phyloP scores from a whole-genome alignment of 2,113 vertebrate genomes.

The Lipophrys pholis region DNA sequence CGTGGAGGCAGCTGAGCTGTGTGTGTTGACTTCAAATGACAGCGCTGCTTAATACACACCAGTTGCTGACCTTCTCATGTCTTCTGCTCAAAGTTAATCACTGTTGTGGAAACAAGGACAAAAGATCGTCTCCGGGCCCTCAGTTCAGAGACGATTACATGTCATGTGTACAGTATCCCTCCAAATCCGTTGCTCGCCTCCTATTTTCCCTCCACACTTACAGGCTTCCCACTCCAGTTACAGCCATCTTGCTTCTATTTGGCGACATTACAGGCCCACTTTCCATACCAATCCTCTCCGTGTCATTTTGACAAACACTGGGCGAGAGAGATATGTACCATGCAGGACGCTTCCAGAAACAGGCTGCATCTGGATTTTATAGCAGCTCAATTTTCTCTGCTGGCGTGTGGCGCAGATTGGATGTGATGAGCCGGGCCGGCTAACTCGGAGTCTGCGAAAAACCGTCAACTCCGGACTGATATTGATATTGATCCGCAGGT shows the following conservation, averaged over 20 bases:
- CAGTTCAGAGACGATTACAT: constrained; percentile 50
- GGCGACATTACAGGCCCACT: constrained; percentile 35
- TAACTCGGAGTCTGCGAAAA: constrained; percentile 34
- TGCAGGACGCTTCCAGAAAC: constrained; percentile 24
- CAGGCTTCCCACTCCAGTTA: constrained; percentile 42
- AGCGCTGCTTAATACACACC: constrained; percentile 17
- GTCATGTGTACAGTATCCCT: constrained; percentile 35
- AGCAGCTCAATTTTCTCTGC: constrained; percentile 61
- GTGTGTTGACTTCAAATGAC: constrained; percentile 19
- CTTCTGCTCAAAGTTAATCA: constrained; percentile 54
- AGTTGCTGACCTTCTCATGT: constrained; percentile 40
- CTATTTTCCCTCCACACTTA: constrained; percentile 21
- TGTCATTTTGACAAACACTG: constrained; percentile 57
- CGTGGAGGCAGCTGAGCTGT: constrained; percentile 20
- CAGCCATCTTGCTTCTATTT: constrained; percentile 70
- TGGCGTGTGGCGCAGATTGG: constrained; percentile 48
- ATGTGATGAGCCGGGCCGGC: constrained; percentile 56
- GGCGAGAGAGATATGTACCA: neutral
- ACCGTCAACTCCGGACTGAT: constrained; percentile 53
- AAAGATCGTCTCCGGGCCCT: constrained; percentile 35
- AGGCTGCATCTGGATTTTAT: constrained; percentile 69
- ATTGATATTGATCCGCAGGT: constrained; percentile 64
- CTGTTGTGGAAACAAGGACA: constrained; percentile 31
- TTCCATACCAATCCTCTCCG: constrained; percentile 53
- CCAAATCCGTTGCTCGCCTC: constrained; percentile 30